Evolutionary conservation across 2,797 vertebrate genomes (phyloP).

Genomic region (Pangasius macronema): DNA sequence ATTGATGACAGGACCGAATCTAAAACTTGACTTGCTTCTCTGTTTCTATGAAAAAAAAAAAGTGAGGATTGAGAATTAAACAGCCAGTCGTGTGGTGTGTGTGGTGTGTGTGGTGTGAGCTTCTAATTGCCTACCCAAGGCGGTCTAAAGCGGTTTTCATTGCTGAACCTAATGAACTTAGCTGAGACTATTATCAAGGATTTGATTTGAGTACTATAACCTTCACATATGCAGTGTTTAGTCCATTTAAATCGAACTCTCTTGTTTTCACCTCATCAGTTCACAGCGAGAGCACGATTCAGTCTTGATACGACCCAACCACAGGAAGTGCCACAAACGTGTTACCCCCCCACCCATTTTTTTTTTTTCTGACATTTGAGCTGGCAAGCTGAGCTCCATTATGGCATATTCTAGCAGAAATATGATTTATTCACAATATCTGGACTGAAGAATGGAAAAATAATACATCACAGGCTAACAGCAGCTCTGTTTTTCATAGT

Average conservation of each 20-base stretch:
- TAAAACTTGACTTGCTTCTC: background rate
- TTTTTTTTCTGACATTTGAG: background rate
- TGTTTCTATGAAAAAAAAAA: background rate
- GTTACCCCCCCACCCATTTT: background rate
- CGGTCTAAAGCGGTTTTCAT: background rate
- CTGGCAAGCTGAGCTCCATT: background rate
- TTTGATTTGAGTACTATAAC: background rate
- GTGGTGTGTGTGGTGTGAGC: too few relatives aligned
- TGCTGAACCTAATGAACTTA: constrained; percentile 9
- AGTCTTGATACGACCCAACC: background rate
- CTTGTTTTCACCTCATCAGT: background rate
- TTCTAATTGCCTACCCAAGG: constrained; percentile 23
- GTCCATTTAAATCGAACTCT: background rate
- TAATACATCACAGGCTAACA: background rate
- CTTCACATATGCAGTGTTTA: background rate
- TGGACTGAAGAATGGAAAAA: background rate
- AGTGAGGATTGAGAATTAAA: background rate
- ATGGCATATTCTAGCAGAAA: background rate
- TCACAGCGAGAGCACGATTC: background rate
- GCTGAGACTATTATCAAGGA: background rate
- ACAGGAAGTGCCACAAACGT: background rate
- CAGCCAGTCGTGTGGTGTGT: background rate
- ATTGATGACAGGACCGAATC: background rate
- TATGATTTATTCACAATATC: background rate
- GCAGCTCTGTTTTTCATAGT: background rate